Conservation (phyloP, 2,113 vertebrate genomes). For the Tylochromis polylepis region DNA sequence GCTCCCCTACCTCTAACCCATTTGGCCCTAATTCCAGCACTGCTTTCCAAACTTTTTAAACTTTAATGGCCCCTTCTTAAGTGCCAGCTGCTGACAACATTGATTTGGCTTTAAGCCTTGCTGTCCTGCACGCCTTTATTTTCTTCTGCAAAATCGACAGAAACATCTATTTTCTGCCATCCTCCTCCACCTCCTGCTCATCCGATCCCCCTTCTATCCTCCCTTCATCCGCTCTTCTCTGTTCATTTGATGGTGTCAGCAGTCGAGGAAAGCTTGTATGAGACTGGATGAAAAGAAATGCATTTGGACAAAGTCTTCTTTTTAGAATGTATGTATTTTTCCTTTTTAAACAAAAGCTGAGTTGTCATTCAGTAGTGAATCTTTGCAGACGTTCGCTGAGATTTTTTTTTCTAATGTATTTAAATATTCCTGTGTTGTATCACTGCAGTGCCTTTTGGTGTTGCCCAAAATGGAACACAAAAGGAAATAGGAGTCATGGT, state of each 20-base stretch:
- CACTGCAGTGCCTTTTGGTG: not conserved
- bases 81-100: conserved; percentile 73
- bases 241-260: conserved; percentile 57
- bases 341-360: not conserved
- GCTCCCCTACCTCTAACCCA: conserved; percentile 58
- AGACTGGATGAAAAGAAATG: conserved; percentile 29
- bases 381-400: too few relatives aligned
- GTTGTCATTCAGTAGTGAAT: not conserved
- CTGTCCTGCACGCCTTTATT: conserved; percentile 65
- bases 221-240: conserved; percentile 38
- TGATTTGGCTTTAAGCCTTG: conserved; percentile 70
- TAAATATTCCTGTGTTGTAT: not conserved
- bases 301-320: conserved; percentile 39
- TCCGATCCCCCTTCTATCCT: conserved; percentile 39
- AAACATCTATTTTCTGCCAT: conserved; percentile 71
- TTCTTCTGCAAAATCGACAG: conserved; percentile 70
- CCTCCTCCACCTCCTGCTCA: conserved; percentile 43
- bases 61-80: conserved; percentile 73
- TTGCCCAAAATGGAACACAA: not conserved
- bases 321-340: not conserved
- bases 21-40: conserved; percentile 70
- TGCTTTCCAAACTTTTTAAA: conserved; percentile 69
- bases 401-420: not conserved
- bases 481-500: not conserved
- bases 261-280: conserved; percentile 13